Percentiles rank a stretch among this genome's conserved stretches.
Evolutionary conservation across 2,797 vertebrate species (phyloP).

Genomic region (Chiloscyllium punctatum): DNA sequence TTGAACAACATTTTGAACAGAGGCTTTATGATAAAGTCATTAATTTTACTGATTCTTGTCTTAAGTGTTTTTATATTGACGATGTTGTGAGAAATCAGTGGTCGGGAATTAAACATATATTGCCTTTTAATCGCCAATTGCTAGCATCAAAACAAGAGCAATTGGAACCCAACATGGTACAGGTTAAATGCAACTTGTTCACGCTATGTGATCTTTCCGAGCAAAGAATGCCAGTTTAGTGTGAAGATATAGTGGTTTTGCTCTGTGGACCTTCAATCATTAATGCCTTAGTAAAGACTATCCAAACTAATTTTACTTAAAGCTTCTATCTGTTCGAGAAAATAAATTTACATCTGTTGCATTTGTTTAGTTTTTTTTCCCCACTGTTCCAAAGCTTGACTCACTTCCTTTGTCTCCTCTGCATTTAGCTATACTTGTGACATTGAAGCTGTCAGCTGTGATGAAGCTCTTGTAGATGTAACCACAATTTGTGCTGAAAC

Average conservation of each 20-base stretch:
- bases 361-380: not conserved
- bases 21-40: not conserved
- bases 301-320: not conserved
- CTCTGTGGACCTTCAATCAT: not conserved
- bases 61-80: not conserved
- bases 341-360: not conserved
- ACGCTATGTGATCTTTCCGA: not conserved
- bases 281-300: not conserved
- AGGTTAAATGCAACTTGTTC: not conserved
- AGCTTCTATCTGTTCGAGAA: not conserved
- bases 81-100: not conserved
- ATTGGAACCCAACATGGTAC: not conserved
- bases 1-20: not conserved
- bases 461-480: slow-evolving; percentile 86
- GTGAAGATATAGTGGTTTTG: not conserved
- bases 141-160: not conserved
- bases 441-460: slow-evolving; percentile 96
- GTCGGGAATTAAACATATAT: not conserved
- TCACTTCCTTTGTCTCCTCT: not conserved
- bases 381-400: not conserved
- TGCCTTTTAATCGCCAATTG: not conserved
- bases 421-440: slow-evolving; percentile 81
- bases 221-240: not conserved
- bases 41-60: not conserved
- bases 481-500: slow-evolving; percentile 79